Conservation (phyloP, 2,113 vertebrate genomes). For the Scatophagus argus region DNA sequence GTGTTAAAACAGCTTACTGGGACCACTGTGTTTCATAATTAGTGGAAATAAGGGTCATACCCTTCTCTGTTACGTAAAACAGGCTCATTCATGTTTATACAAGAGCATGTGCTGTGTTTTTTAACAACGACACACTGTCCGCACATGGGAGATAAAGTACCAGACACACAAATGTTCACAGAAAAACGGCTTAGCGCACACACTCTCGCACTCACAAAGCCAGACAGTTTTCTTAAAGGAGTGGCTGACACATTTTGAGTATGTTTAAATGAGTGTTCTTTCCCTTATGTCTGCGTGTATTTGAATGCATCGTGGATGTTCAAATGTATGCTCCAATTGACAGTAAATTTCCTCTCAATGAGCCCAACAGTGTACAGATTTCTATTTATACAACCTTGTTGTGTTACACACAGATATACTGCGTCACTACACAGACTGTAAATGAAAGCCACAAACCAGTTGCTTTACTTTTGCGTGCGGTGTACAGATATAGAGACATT, state of each 20-base stretch:
- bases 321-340: background rate
- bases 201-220: background rate
- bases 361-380: background rate
- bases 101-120: constrained; percentile 41
- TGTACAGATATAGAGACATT: background rate
- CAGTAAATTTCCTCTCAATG: background rate
- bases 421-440: background rate
- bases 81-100: constrained; percentile 60
- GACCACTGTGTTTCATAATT: constrained; percentile 52
- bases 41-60: constrained; percentile 57
- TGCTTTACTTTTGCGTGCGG: background rate
- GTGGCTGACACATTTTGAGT: background rate
- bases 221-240: background rate
- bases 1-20: constrained; percentile 35
- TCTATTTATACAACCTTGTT: background rate
- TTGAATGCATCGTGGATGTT: background rate
- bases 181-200: background rate
- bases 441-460: background rate
- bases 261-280: background rate
- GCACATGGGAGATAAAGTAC: constrained; percentile 45
- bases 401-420: background rate
- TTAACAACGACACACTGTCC: constrained; percentile 36
- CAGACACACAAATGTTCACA: constrained; percentile 27
- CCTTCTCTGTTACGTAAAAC: constrained; percentile 40
- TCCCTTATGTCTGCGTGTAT: background rate